Percentiles rank a stretch among this genome's conserved stretches.
Conservation (phyloP, 2,797 vertebrate species). For the Megalops cyprinoides region DNA sequence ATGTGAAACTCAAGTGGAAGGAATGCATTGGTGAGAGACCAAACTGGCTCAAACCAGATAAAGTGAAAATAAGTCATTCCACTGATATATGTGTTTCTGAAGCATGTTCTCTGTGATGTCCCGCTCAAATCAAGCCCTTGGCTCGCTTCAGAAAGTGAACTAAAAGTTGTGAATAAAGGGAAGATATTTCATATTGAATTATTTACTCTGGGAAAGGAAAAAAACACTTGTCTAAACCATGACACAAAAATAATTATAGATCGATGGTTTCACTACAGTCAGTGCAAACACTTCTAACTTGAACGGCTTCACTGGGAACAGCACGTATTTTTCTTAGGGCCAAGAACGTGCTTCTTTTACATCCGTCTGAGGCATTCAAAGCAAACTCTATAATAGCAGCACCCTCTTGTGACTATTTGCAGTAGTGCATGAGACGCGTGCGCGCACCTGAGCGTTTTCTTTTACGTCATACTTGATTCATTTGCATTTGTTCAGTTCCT, state of each 20-base stretch:
- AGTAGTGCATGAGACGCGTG: background rate
- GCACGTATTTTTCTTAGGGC: background rate
- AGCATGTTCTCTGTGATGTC: background rate
- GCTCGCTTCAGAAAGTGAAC: too few relatives aligned
- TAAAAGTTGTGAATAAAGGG: background rate
- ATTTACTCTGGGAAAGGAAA: background rate
- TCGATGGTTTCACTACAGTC: background rate
- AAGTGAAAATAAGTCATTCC: too few relatives aligned
- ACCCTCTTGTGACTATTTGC: background rate
- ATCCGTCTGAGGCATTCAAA: background rate
- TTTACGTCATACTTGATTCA: background rate
- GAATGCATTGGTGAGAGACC: background rate
- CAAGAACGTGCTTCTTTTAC: background rate
- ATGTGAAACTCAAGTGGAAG: background rate
- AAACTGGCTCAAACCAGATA: too few relatives aligned
- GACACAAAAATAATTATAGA: too few relatives aligned
- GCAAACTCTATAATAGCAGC: background rate
- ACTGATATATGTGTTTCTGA: background rate
- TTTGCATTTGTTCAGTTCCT: too few relatives aligned
- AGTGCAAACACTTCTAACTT: background rate
- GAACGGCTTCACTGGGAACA: background rate
- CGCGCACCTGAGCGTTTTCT: background rate
- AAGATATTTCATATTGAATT: background rate
- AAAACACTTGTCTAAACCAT: too few relatives aligned
- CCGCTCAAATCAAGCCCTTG: too few relatives aligned